Base-by-base conservation (phyloP, 2,113 vertebrate genomes). In the Ptychochromis oligacanthus region DNA sequence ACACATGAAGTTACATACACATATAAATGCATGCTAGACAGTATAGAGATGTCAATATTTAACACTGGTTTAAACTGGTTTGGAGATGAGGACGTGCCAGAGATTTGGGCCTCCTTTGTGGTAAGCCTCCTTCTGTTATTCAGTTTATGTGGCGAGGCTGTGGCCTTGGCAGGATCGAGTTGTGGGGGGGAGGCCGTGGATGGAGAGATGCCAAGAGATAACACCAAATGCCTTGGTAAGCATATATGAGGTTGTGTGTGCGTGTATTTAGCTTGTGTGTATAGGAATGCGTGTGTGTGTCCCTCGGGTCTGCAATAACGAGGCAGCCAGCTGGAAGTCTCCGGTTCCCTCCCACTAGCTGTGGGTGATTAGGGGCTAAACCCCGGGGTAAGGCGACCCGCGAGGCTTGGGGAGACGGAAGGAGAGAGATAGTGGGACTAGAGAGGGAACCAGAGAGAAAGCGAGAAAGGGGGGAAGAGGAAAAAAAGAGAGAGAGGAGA, bases 321-420 rank as follows among this genome's bases (percentile, higher is more conserved):
- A 94, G 93, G 90, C 92, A 91, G 90, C 91, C 94, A 94, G 91
- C 93, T 94, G 93, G 89, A 92, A 82, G 90, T 94, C 90, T 94
- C 91, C 31, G 58, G 87, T 94, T 94, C 82, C 93, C 90, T 90
- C 92, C 92, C 83, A 84, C 89, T 78, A 85, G 91, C 93, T 89
- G 55, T 43, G 91, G 91, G 91, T 92, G 93, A 94, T 94, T 94
- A 94, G 87, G 87, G 90, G 85, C 90, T 93, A 93, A 93, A 92
- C 87, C 88, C 86, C 87, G 13, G 89, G 85, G 93, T 92, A 93
- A 93, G 91, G 91, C 78, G 88, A 94, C 93, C 87, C 88, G 89
- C 24, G 28, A 88, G 81, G 88, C 78, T 85, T 12, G 15, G 88
- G 78, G 83, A 76, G 79, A 80, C 18, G 43, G 81, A 46, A 26